A percentile compares a stretch with the other conserved stretches of the same genome.
Evolutionary conservation across 2,113 vertebrate genomes (phyloP).

Genomic region (Protobothrops flavoviridis): DNA sequence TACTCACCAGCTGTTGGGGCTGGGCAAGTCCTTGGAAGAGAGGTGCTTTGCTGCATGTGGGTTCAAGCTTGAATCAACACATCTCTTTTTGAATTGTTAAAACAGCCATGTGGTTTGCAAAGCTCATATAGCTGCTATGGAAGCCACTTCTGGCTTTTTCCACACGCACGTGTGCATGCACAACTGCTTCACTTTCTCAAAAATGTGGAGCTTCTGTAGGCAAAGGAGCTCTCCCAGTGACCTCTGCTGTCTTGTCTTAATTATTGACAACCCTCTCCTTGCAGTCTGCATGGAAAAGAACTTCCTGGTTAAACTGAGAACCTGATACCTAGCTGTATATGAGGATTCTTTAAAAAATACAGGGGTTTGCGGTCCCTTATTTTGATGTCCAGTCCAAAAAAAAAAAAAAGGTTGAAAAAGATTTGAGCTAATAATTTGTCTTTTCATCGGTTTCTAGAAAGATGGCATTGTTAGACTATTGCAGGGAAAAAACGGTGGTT

Average conservation of each 20-base stretch:
- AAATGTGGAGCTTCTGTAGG: not conserved
- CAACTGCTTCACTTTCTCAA: not conserved
- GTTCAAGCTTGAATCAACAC: not conserved
- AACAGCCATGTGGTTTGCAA: not conserved
- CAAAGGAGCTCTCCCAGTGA: not conserved
- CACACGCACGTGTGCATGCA: not conserved
- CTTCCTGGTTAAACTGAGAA: not conserved
- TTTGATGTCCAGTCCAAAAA: not conserved
- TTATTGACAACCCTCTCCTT: not conserved
- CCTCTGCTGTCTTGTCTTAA: not conserved
- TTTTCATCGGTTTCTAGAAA: not conserved
- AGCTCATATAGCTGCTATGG: not conserved
- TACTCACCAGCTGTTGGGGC: not conserved
- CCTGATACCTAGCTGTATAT: no score
- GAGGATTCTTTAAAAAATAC: not conserved
- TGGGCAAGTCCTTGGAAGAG: not conserved
- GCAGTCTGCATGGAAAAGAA: not conserved
- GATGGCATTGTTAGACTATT: not conserved
- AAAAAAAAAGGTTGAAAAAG: not conserved
- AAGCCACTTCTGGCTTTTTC: not conserved
- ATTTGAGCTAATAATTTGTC: not conserved
- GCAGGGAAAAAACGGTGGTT: not conserved
- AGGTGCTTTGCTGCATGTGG: not conserved
- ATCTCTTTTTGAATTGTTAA: not conserved
- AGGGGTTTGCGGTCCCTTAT: not conserved